These are phyloP conservation scores for Eupithecia dodoneata DNA, from an alignment of 2,888 invertebrate species.

Conservation along the genomic window DNA sequence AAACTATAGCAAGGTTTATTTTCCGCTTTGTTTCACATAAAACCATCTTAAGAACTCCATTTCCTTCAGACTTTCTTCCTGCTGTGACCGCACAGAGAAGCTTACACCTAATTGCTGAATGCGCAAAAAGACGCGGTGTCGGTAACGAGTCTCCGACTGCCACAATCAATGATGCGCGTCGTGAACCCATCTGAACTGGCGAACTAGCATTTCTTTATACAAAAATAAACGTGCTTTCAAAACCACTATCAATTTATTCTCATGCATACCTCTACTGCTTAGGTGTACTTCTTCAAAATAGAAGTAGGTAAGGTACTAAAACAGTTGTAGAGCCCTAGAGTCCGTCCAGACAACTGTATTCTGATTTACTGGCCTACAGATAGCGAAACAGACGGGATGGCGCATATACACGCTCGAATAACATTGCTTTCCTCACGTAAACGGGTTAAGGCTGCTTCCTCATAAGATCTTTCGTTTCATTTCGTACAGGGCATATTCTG, in stretches of 20 bases:
- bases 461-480: neutral
- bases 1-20: neutral
- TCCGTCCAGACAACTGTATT: slow-evolving; percentile 14
- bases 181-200: neutral
- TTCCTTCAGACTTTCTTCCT: slow-evolving; percentile 20
- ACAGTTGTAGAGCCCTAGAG: neutral
- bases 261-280: neutral
- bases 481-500: neutral
- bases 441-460: slow-evolving; percentile 4
- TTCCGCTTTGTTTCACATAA: slow-evolving; percentile 1
- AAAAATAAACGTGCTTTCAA: neutral
- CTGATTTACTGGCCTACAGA: slow-evolving; percentile 11
- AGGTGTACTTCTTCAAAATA: neutral
- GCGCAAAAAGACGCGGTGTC: slow-evolving; percentile 20
- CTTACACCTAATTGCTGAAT: slow-evolving; percentile 13
- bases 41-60: neutral
- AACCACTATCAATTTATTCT: neutral
- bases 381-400: slow-evolving; percentile 6
- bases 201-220: neutral
- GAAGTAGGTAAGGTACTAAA: neutral
- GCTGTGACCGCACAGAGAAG: slow-evolving; percentile 15
- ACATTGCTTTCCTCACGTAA: slow-evolving; percentile 7
- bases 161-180: slow-evolving; percentile 9
- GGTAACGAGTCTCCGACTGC: slow-evolving; percentile 4
- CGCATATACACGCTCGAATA: slow-evolving; percentile 5